These are phyloP conservation scores for Leptoteleia sp. DNA, from an alignment of 1,140 invertebrate species.

Conservation along the genomic window DNA sequence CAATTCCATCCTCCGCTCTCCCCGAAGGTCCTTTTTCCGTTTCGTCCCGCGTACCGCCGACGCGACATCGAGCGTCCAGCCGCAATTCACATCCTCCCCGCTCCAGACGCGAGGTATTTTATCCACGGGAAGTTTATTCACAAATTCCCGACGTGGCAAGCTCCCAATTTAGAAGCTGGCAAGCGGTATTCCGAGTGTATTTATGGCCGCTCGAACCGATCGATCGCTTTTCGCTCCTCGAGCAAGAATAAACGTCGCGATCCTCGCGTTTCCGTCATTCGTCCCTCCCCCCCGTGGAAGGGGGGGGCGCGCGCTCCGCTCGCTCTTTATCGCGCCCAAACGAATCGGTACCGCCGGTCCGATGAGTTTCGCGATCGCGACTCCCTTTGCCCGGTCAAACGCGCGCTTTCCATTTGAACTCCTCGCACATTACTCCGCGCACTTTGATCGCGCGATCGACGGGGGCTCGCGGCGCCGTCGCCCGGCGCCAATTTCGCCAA, in stretches of 20 bases:
- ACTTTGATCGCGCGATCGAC: too few species aligned
- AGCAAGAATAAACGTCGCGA: conserved; percentile 35
- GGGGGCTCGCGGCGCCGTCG: too few species aligned
- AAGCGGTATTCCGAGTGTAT: conserved; percentile 59
- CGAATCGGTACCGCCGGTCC: too few species aligned
- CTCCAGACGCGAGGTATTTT: conserved; percentile 44
- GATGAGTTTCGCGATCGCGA: too few species aligned
- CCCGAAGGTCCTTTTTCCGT: too few species aligned
- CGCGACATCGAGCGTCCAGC: background rate
- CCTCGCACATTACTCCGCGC: background rate
- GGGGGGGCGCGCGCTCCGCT: too few species aligned
- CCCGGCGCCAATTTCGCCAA: too few species aligned
- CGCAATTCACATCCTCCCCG: conserved; percentile 22
- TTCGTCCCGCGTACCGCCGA: too few species aligned
- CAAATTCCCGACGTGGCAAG: conserved; percentile 60
- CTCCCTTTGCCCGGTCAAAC: too few species aligned
- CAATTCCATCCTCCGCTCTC: too few species aligned
- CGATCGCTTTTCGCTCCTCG: conserved; percentile 55
- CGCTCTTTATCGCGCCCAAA: too few species aligned
- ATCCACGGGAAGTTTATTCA: conserved; percentile 64
- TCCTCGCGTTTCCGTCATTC: conserved; percentile 19
- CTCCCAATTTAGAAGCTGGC: conserved; percentile 62
- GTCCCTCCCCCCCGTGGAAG: too few species aligned
- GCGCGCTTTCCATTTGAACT: background rate
- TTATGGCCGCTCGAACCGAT: conserved; percentile 59